Percentiles rank a stretch among this genome's conserved stretches.
phyloP scores from a whole-genome alignment of 2,797 vertebrate genomes.

The Moxostoma hubbsi region DNA sequence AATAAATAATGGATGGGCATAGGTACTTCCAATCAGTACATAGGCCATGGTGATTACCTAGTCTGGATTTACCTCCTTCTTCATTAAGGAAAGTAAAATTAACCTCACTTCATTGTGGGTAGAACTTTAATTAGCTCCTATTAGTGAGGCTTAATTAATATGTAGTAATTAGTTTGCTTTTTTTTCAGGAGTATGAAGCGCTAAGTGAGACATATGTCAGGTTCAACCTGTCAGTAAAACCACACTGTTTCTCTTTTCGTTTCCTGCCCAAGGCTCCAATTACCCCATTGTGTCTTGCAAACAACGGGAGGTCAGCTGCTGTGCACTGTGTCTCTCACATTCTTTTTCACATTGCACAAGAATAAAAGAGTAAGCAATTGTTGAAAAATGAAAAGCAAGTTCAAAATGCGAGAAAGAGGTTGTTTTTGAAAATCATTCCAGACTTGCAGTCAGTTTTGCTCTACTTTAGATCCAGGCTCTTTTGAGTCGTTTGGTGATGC shows the following conservation, averaged over 20 bases:
- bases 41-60: neutral
- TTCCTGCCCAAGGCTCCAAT: conserved; percentile 68
- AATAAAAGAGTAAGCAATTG: conserved; percentile 46
- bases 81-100: conserved; percentile 9
- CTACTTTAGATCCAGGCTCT: neutral
- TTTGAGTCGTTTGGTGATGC: neutral
- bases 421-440: conserved; percentile 1
- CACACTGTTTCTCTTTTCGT: conserved; percentile 57
- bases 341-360: conserved; percentile 10
- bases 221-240: conserved; percentile 57
- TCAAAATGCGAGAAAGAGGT: neutral
- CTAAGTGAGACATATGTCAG: conserved; percentile 64
- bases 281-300: conserved; percentile 59
- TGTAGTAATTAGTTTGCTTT: conserved; percentile 69
- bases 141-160: conserved; percentile 69
- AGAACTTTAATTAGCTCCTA: conserved; percentile 46
- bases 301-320: conserved; percentile 45
- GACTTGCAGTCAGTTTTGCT: neutral
- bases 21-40: conserved; percentile 1
- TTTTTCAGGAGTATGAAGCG: conserved; percentile 65
- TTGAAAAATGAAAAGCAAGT: conserved; percentile 12
- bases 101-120: conserved; percentile 26
- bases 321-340: conserved; percentile 37
- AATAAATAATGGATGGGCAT: conserved; percentile 19
- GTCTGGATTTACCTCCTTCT: neutral